Evolutionary conservation across 2,888 invertebrate species (phyloP), one percentile per base, ranked within the genome.

Genomic region (Formica aserva): DNA sequence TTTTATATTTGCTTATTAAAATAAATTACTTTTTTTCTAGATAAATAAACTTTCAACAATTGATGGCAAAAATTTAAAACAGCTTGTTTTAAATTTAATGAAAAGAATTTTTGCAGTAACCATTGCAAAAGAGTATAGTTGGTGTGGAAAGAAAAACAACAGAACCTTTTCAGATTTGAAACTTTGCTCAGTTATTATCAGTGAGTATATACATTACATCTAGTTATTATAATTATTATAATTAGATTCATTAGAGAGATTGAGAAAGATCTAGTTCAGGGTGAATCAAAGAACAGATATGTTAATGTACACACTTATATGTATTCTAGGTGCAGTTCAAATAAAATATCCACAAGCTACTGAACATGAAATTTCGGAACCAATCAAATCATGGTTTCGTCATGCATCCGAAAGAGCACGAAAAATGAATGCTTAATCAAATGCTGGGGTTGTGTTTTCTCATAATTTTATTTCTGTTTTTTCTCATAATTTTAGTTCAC

Each of bases 281-380:
- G 22, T 22, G 22, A 22, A 22, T 22, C 22, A 22, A 22, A 22
- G 22, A 22, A 22, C 22, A 22, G 22, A 62, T 62, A 32, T 18
- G 15, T 41, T 63, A 63, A 35, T 18, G 4, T 63, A 63, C 4
- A 32, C n/a, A n/a, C n/a, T 55, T 55, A 8, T 55, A 55, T 55
- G 8, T 55, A n/a, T 55, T 55, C n/a, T n/a, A 55, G 55, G n/a
- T 55, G 55, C 55, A n/a, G n/a, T 55, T 55, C 52, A 52, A 52
- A 3, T 52, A 8, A 52, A 52, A 52, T 55, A 55, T n/a, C n/a
- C 52, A 55, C 9, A n/a, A 8, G 52, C 52, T 55, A 55, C 52
- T n/a, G 8, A 55, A 55, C n/a, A 55, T 55, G 52, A 55, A 55
- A 55, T 55, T 55, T 55, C n/a, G 52, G 52, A 55, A n/a, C 52